A percentile compares a stretch with the other conserved stretches of the same genome.
These are phyloP conservation scores for Pelusios castaneus DNA, from an alignment of 2,113 vertebrate genomes.

Conservation along the genomic window DNA sequence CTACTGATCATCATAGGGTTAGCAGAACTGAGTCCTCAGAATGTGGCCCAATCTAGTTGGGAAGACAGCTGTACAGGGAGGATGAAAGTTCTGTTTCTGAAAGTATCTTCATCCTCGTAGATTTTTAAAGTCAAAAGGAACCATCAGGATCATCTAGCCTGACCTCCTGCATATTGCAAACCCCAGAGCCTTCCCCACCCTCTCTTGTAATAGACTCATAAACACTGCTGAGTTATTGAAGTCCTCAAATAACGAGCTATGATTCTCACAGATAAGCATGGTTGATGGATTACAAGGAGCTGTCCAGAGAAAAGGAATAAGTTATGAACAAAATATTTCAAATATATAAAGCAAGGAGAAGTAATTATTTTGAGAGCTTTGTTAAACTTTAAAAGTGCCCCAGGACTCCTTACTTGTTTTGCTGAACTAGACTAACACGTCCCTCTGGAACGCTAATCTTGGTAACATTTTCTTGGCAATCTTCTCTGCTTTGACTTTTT, in stretches of 20 bases:
- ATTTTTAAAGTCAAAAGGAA: neutral
- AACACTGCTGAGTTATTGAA: neutral
- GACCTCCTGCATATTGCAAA: neutral
- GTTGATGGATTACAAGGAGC: conserved; percentile 1
- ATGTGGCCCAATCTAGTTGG: too few species aligned
- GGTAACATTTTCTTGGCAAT: neutral
- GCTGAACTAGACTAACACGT: too few species aligned
- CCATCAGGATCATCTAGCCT: neutral
- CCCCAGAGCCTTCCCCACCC: neutral
- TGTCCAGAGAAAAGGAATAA: conserved; percentile 66
- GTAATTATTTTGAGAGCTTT: neutral
- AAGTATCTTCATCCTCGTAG: neutral
- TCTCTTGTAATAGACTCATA: neutral
- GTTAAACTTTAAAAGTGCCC: too few species aligned
- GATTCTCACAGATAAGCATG: neutral
- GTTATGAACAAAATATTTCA: conserved; percentile 51
- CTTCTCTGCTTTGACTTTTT: neutral
- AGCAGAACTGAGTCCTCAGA: too few species aligned
- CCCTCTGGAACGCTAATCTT: neutral
- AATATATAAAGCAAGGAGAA: conserved; percentile 61
- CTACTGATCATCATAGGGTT: too few species aligned
- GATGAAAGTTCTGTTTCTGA: too few species aligned
- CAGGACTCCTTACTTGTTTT: too few species aligned
- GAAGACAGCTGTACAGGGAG: too few species aligned
- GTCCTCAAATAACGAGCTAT: neutral